Conservation (phyloP, 2,797 vertebrate genomes). For the Valencia hispanica region DNA sequence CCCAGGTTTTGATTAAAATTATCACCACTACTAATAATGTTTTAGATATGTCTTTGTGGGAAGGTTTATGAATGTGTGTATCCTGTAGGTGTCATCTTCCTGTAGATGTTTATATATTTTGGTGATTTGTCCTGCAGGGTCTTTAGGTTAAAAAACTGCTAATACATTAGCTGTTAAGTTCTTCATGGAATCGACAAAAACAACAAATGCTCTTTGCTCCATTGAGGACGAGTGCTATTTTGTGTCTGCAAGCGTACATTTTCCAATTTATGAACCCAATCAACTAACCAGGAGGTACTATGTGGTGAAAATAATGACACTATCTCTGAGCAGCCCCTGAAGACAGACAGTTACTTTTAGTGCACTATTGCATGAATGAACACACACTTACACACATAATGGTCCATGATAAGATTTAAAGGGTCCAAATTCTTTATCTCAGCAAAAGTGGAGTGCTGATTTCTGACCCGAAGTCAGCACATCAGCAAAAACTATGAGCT, state of each 20-base stretch:
- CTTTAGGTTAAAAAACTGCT: slow-evolving; percentile 1
- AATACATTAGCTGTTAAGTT: slow-evolving; percentile 12
- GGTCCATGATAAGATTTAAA: slow-evolving; percentile 61
- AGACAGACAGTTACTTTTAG: slow-evolving; percentile 43
- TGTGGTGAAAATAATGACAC: slow-evolving; percentile 44
- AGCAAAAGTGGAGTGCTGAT: slow-evolving; percentile 63
- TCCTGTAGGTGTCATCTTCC: neutral
- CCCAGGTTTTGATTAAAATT: neutral
- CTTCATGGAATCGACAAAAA: slow-evolving; percentile 19
- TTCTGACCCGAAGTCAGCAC: slow-evolving; percentile 53
- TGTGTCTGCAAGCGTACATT: neutral
- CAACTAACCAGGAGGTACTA: slow-evolving; percentile 36
- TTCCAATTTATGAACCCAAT: slow-evolving; percentile 42
- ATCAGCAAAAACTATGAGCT: slow-evolving; percentile 55
- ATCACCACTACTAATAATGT: neutral
- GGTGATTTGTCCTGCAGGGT: neutral
- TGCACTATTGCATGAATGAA: slow-evolving; percentile 30
- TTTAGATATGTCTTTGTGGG: neutral
- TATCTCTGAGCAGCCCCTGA: slow-evolving; percentile 19
- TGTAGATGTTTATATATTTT: neutral
- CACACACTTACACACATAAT: slow-evolving; percentile 24
- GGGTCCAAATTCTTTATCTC: slow-evolving; percentile 64
- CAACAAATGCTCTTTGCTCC: slow-evolving; percentile 30
- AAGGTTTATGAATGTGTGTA: neutral
- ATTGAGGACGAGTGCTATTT: neutral